Evolutionary conservation across 2,113 vertebrate species (phyloP).

Genomic region (Hyla sarda): DNA sequence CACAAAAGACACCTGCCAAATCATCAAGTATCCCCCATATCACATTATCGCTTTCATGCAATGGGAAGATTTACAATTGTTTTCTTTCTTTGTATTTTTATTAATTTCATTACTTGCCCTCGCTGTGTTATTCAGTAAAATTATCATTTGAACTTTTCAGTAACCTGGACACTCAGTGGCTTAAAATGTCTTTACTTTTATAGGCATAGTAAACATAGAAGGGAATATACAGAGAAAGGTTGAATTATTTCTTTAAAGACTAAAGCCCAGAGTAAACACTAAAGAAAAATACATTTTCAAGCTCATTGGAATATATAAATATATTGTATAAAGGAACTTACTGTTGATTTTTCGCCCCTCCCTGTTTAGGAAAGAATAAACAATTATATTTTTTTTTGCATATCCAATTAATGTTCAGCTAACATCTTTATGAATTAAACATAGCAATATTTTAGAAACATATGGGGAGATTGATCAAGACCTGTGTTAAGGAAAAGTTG

Average conservation of each 20-base stretch:
- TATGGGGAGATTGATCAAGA: no score
- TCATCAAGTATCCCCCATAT: no score
- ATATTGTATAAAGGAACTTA: conserved; percentile 10
- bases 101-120: no score
- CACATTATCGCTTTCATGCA: no score
- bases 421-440: no score
- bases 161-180: neutral
- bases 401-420: no score
- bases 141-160: neutral
- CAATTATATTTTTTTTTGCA: neutral
- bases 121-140: no score
- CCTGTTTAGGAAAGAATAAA: conserved; percentile 15
- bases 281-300: neutral
- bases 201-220: neutral
- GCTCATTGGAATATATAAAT: neutral
- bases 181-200: neutral
- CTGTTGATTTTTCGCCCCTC: conserved; percentile 27
- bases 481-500: no score
- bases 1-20: no score
- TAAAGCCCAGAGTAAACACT: neutral
- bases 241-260: neutral
- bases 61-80: no score
- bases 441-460: no score
- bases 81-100: no score
- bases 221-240: neutral